phyloP scores from a whole-genome alignment of 2,797 vertebrate species.

The Neopelma chrysocephalum region DNA sequence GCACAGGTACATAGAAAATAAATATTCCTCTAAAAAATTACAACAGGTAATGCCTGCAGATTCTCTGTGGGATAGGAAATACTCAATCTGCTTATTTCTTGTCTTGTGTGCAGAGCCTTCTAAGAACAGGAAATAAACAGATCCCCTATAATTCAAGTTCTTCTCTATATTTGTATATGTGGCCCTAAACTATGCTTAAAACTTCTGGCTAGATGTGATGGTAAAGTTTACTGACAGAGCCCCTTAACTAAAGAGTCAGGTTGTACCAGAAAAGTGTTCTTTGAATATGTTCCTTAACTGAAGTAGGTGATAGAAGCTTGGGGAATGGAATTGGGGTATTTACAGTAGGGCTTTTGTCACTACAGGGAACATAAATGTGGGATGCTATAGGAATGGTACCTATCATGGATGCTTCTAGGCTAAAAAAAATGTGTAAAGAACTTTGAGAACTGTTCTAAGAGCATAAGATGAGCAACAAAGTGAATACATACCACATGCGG shows the following conservation, averaged over 20 bases:
- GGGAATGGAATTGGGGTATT: not conserved
- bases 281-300: not conserved
- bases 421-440: not conserved
- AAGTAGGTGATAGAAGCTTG: not conserved
- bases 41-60: not conserved
- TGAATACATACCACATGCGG: not conserved
- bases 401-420: not conserved
- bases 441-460: not conserved
- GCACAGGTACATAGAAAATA: not conserved
- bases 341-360: not conserved
- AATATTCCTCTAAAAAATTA: not conserved
- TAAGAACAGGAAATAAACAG: not conserved
- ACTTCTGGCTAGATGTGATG: not conserved
- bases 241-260: not conserved
- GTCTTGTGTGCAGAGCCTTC: not conserved
- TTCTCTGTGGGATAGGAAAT: not conserved
- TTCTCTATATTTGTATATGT: not conserved
- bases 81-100: not conserved
- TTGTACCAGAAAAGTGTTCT: not conserved
- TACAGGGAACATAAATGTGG: not conserved
- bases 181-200: not conserved
- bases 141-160: not conserved
- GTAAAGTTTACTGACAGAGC: not conserved
- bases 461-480: not conserved
- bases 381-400: not conserved